Percentiles rank a stretch among this genome's conserved stretches.
Evolutionary conservation across 2,888 invertebrate species (phyloP).

Genomic region (Carterocephalus palaemon): DNA sequence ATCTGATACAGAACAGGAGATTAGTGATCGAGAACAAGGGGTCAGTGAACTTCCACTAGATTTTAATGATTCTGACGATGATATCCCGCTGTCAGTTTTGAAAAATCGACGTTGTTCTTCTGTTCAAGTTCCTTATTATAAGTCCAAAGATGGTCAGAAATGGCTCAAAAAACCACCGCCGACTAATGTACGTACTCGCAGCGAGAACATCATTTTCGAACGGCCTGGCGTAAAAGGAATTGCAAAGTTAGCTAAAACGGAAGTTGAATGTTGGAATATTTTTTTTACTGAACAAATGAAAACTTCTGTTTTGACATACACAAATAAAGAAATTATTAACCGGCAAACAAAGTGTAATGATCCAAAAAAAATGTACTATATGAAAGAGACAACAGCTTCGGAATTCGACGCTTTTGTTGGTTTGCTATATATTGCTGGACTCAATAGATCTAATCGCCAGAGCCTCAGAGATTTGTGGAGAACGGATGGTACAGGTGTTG

Average conservation of each 20-base stretch:
- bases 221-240: conserved; percentile 19
- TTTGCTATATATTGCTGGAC: conserved; percentile 25
- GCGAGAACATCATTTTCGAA: conserved; percentile 18
- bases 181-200: conserved; percentile 6
- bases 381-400: conserved; percentile 17
- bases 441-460: conserved; percentile 18
- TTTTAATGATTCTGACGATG: no score
- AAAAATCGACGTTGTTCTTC: no score
- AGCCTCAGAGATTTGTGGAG: conserved; percentile 25
- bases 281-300: conserved; percentile 17
- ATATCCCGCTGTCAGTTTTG: no score
- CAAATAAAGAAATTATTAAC: conserved; percentile 7
- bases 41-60: no score
- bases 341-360: no score
- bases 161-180: not conserved
- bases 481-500: conserved; percentile 25
- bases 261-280: conserved; percentile 12
- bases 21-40: no score
- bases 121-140: no score
- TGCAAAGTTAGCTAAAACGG: conserved; percentile 9
- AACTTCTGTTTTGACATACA: not conserved
- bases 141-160: conserved; percentile 1
- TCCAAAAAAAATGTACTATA: not conserved
- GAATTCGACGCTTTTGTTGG: conserved; percentile 20
- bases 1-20: no score